Percentiles rank a stretch among this genome's conserved stretches.
These are phyloP conservation scores for Agrypnia vestita DNA, from an alignment of 1,140 invertebrate genomes.

Conservation along the genomic window DNA sequence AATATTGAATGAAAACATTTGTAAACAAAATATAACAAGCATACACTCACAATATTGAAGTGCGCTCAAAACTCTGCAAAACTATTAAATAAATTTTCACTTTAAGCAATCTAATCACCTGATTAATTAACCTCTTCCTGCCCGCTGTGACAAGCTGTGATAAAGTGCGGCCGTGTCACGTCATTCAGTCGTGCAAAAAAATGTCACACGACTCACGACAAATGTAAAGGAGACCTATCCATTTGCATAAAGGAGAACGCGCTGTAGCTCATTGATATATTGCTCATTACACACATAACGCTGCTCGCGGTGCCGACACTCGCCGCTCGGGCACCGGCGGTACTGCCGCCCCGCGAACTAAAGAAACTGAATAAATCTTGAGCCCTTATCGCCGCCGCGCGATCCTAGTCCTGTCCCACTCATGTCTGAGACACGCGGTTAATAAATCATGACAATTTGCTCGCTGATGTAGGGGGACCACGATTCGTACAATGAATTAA, in stretches of 20 bases:
- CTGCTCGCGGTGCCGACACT: background rate
- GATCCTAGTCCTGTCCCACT: conserved; percentile 37
- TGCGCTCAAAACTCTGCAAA: too few relatives aligned
- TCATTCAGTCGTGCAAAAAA: background rate
- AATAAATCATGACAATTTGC: conserved; percentile 50
- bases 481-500: too few relatives aligned
- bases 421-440: conserved; percentile 14
- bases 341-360: conserved; percentile 11
- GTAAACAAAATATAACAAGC: too few relatives aligned
- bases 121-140: too few relatives aligned
- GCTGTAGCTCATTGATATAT: background rate
- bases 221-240: background rate
- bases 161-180: too few relatives aligned
- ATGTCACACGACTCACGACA: conserved; percentile 31
- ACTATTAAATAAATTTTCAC: too few relatives aligned
- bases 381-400: conserved; percentile 23
- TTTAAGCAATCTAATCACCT: too few relatives aligned
- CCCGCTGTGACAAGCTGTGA: too few relatives aligned
- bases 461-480: conserved; percentile 12
- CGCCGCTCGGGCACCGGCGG: background rate
- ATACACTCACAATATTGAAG: too few relatives aligned
- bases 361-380: conserved; percentile 47
- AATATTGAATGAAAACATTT: too few relatives aligned
- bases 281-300: conserved; percentile 5
- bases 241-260: conserved; percentile 14